Evolutionary conservation across 2,113 vertebrate species (phyloP), one percentile per base, ranked within the genome.

Genomic region (Callaeas wilsoni): DNA sequence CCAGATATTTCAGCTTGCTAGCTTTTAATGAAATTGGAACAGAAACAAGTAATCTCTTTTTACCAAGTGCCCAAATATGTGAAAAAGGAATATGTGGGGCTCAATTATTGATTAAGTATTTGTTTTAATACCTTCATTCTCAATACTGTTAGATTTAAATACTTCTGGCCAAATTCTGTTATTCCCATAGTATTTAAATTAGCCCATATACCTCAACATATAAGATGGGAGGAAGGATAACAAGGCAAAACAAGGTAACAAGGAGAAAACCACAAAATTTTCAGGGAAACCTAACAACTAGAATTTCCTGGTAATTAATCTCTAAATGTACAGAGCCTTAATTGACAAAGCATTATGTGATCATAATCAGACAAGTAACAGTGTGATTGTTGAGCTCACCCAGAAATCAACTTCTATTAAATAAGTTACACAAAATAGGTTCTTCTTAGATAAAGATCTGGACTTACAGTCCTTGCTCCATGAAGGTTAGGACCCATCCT

Each of bases 1-100:
- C 85, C 60, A 81, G 52, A 74, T 84, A 59, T 86, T 96, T 88
- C 68, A 78, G 75, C 90, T 90, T 74, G 50, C 59, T 88, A 71
- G 32, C 32, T 81, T 90, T 94, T 90, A 92, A 89, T 92, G 64
- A 86, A 93, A 68, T 81, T 86, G 79, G 94, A 94, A 90, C 17
- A 93, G 68, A 89, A 91, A 86, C 52, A 87, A 88, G 73, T 89
- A 75, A 92, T 96, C 82, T 86, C 68, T 94, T 95, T 95, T 95
- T 64, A 90, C 39, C 68, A 86, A 90, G 22, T 59, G 18, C n/a
- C 55, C 69, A 70, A 75, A 81, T 75, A 30, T 64, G 46, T 39
- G 44, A 75, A 83, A 73, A 57, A 56, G 33, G 68, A 74, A 32
- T 74, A 84, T 90, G 75, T 92, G 41, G 19, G 49, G 14, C 64